Evolutionary conservation across 2,113 vertebrate genomes (phyloP).

Genomic region (Paramisgurnus dabryanus): DNA sequence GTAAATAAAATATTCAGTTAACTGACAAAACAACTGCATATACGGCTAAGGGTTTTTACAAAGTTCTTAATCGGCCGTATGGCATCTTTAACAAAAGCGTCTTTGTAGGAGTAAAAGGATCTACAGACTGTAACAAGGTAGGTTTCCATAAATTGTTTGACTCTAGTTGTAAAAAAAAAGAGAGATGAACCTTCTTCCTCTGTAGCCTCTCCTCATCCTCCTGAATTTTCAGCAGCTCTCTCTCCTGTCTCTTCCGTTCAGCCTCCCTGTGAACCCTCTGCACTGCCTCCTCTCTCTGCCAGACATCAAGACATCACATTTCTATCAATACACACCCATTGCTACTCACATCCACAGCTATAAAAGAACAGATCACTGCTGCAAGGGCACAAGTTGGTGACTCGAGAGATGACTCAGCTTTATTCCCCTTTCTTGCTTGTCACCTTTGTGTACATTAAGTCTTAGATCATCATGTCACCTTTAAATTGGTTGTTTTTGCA

Average conservation of each 20-base stretch:
- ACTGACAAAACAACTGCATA: neutral
- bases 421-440: neutral
- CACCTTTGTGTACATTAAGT: neutral
- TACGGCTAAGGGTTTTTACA: neutral
- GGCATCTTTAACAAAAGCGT: too few relatives aligned
- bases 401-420: neutral
- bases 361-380: conserved; percentile 14
- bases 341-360: conserved; percentile 4
- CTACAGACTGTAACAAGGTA: neutral
- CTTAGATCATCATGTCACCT: too few relatives aligned
- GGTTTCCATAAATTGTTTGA: neutral
- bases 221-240: conserved; percentile 91
- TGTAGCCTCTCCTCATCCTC: conserved; percentile 93
- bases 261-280: conserved; percentile 84
- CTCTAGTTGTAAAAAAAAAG: neutral
- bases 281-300: conserved; percentile 88
- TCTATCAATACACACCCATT: neutral
- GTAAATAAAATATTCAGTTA: neutral
- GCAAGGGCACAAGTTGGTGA: neutral
- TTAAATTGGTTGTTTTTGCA: too few relatives aligned
- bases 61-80: neutral
- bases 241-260: conserved; percentile 86
- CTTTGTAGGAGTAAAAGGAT: neutral
- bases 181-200: conserved; percentile 87
- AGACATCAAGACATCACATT: conserved; percentile 41